Evolutionary conservation across 2,888 invertebrate genomes (phyloP).

Genomic region (Drosophila merina): DNA sequence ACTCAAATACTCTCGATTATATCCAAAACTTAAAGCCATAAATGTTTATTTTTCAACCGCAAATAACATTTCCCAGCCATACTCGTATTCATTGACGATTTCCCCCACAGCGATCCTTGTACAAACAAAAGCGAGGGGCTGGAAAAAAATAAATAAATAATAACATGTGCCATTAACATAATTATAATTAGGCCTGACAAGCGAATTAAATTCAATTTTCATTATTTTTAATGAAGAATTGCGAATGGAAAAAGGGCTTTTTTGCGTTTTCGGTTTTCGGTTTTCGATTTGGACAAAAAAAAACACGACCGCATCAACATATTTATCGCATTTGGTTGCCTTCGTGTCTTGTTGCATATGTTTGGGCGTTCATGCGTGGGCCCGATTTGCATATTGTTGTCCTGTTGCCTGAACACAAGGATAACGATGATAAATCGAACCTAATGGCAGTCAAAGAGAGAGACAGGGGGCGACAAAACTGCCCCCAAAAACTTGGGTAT

Average conservation of each 20-base stretch:
- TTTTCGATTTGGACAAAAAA: slow-evolving; percentile 1
- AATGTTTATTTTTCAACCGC: background rate
- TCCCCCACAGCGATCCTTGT: too few relatives aligned
- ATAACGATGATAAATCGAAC: slow-evolving; percentile 64
- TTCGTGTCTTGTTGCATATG: slow-evolving; percentile 59
- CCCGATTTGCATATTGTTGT: slow-evolving; percentile 60
- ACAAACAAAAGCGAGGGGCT: background rate
- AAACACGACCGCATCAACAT: slow-evolving; percentile 42
- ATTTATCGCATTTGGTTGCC: slow-evolving; percentile 45
- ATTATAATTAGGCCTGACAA: slow-evolving; percentile 72
- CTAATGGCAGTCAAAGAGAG: slow-evolving; percentile 30
- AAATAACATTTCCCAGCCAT: background rate
- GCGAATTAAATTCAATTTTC: slow-evolving; percentile 68
- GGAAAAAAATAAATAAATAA: slow-evolving; percentile 19
- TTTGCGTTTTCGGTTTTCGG: background rate
- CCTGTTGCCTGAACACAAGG: slow-evolving; percentile 17
- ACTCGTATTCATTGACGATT: too few relatives aligned
- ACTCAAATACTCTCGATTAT: background rate
- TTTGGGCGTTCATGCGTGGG: slow-evolving; percentile 63
- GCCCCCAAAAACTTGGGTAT: too few relatives aligned
- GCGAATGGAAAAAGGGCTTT: background rate
- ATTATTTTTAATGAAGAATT: slow-evolving; percentile 65
- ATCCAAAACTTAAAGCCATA: too few relatives aligned
- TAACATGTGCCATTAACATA: slow-evolving; percentile 67
- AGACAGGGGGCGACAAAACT: too few relatives aligned